Conservation (phyloP, 2,888 invertebrate species). For the Orthosia cruda region DNA sequence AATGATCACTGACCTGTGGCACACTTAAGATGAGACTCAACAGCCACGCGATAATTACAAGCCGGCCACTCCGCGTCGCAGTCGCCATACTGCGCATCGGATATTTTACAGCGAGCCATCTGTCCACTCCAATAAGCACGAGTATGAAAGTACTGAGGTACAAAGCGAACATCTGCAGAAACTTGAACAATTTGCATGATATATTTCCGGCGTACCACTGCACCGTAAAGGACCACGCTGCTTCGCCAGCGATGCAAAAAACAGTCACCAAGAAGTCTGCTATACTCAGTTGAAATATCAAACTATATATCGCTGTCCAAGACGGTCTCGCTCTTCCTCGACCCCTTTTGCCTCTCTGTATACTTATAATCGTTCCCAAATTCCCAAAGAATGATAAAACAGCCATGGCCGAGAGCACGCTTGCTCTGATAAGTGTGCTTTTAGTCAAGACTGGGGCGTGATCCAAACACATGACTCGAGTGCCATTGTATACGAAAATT, state of each 20-base stretch:
- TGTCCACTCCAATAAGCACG: too few species aligned
- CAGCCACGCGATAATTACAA: too few species aligned
- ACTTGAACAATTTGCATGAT: constrained; percentile 96
- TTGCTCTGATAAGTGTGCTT: constrained; percentile 93
- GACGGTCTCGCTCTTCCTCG: constrained; percentile 92
- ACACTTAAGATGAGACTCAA: too few species aligned
- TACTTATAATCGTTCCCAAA: constrained; percentile 95
- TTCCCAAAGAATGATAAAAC: constrained; percentile 95
- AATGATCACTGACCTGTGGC: too few species aligned
- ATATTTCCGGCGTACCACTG: constrained; percentile 96
- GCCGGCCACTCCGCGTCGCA: too few species aligned
- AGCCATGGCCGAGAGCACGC: constrained; percentile 94
- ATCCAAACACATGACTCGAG: constrained; percentile 88
- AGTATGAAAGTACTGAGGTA: too few species aligned
- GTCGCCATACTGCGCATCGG: too few species aligned
- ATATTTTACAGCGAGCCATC: too few species aligned
- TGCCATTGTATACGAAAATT: constrained; percentile 81
- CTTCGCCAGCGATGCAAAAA: constrained; percentile 96
- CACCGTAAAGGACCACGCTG: constrained; percentile 95
- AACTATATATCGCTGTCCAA: constrained; percentile 94
- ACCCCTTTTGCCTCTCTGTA: constrained; percentile 92
- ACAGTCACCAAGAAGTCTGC: constrained; percentile 96
- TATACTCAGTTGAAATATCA: constrained; percentile 95
- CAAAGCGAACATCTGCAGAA: constrained; percentile 96
- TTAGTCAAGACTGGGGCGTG: constrained; percentile 94